A percentile compares a stretch with the other conserved stretches of the same genome.
These are phyloP conservation scores for Spinus pinus DNA, from an alignment of 2,797 vertebrate species.

Conservation along the genomic window DNA sequence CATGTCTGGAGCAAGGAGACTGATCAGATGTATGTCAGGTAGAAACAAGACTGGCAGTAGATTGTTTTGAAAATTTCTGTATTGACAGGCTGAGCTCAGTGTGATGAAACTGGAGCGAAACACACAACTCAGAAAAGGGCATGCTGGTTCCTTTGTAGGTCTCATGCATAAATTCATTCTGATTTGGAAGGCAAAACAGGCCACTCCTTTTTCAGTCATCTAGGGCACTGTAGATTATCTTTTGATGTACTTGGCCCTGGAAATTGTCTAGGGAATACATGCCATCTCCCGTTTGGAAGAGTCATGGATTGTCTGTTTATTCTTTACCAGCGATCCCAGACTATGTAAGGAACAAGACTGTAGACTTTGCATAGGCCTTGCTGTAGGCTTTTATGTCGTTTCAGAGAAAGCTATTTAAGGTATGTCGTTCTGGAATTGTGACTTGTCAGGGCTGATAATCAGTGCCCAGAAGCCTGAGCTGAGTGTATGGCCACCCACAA, in stretches of 20 bases:
- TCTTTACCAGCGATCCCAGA: not conserved
- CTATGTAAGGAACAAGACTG: not conserved
- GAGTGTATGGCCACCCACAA: not conserved
- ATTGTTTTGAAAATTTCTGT: not conserved
- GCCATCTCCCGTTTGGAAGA: not conserved
- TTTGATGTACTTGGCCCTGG: not conserved
- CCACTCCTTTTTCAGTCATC: conserved; percentile 3
- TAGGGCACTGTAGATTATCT: not conserved
- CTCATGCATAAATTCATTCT: not conserved
- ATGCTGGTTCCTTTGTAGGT: not conserved
- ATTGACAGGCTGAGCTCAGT: not conserved
- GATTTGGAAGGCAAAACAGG: conserved; percentile 22
- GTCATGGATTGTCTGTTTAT: not conserved
- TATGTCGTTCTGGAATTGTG: not conserved
- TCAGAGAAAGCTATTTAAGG: not conserved
- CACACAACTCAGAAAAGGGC: not conserved
- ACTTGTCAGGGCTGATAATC: not conserved
- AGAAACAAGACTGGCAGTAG: not conserved
- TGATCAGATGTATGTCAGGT: not conserved
- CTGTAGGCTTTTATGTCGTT: not conserved
- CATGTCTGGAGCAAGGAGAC: not conserved
- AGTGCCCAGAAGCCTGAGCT: not conserved
- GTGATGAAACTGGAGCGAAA: not conserved
- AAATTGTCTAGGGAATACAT: not conserved
- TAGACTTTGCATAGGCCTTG: not conserved